Evolutionary conservation across 2,888 invertebrate genomes (phyloP).

Genomic region (Stictocephala bisonia): DNA sequence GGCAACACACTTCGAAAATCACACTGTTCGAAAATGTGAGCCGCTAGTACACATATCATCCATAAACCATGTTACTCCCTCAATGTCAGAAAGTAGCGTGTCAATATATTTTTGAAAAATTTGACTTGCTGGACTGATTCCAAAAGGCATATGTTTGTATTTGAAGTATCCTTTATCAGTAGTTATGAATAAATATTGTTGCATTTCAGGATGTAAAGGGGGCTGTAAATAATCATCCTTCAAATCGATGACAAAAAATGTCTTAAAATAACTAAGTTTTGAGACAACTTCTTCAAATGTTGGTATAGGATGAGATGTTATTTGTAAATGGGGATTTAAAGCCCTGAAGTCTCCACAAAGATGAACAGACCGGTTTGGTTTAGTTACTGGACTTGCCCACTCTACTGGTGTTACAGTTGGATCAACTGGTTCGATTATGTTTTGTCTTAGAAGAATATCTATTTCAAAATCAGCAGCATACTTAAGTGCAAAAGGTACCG

Average conservation of each 20-base stretch:
- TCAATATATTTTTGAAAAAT: slow-evolving; percentile 6
- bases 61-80: not conserved
- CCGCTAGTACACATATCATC: not conserved
- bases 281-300: not conserved
- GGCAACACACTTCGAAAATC: not conserved
- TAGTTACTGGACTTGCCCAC: not conserved
- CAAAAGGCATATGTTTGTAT: slow-evolving; percentile 11
- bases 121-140: not conserved
- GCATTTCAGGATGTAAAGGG: not conserved
- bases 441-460: not conserved
- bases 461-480: too few species aligned
- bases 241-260: slow-evolving; percentile 7
- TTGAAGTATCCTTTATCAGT: slow-evolving; percentile 6
- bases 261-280: not conserved
- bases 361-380: not conserved
- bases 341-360: too few species aligned
- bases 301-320: not conserved
- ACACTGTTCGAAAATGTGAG: too few species aligned
- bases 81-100: not conserved
- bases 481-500: too few species aligned
- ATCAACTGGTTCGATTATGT: not conserved
- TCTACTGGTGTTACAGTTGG: not conserved
- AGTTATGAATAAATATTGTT: not conserved
- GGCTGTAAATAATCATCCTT: not conserved
- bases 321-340: not conserved